phyloP scores from a whole-genome alignment of 2,113 vertebrate species.

The Illadopsis cleaveri region DNA sequence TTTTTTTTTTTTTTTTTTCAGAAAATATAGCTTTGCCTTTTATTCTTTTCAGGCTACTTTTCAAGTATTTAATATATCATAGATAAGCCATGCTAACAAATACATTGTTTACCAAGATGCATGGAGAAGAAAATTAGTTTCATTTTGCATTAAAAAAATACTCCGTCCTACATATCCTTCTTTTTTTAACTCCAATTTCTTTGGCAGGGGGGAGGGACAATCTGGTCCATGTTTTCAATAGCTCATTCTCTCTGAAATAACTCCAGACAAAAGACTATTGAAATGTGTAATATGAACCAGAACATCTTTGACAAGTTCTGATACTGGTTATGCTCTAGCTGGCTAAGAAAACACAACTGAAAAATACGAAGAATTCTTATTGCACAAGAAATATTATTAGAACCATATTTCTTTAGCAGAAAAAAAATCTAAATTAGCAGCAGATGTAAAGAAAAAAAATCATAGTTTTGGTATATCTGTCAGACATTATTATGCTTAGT shows the following conservation, averaged over 20 bases:
- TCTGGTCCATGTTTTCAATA: background rate
- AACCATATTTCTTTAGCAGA: slow-evolving; percentile 8
- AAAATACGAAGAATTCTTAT: background rate
- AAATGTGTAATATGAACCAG: slow-evolving; percentile 32
- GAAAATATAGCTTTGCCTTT: background rate
- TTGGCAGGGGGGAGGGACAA: background rate
- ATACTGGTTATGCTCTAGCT: background rate
- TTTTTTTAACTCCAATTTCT: background rate
- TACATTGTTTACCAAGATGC: background rate
- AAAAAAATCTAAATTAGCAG: background rate
- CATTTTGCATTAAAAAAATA: background rate
- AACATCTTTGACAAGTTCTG: background rate
- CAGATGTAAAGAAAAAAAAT: background rate
- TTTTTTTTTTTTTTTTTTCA: too few species aligned
- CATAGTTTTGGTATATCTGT: background rate
- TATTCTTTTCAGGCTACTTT: background rate
- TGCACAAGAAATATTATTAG: slow-evolving; percentile 30
- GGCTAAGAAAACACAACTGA: slow-evolving; percentile 1
- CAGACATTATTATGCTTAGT: background rate
- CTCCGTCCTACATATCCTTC: background rate
- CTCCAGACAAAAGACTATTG: slow-evolving; percentile 4
- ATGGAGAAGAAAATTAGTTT: background rate
- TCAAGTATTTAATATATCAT: background rate
- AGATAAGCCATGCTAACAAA: background rate
- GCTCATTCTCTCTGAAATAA: slow-evolving; percentile 9